A percentile compares a stretch with the other conserved stretches of the same genome.
phyloP scores from a whole-genome alignment of 1,140 invertebrate genomes.

The Micrasema longulum region DNA sequence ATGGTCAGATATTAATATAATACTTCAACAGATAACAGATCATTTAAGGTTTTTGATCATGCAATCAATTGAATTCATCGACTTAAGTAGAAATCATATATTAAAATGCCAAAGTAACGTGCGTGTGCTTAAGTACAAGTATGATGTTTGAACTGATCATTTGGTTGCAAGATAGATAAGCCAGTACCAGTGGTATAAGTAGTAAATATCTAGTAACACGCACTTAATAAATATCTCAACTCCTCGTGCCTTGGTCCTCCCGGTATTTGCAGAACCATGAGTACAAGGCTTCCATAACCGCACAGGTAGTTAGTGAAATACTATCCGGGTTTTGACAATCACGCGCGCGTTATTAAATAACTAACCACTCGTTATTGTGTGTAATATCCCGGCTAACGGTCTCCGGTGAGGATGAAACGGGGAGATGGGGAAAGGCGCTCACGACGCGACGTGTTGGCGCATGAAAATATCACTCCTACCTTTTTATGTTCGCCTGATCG shows the following conservation, averaged over 20 bases:
- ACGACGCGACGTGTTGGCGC: conserved; percentile 45
- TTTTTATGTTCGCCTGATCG: conserved; percentile 49
- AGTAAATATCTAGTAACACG: conserved; percentile 28
- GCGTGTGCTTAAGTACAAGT: background rate
- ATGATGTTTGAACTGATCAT: conserved; percentile 30
- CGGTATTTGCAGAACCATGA: conserved; percentile 45
- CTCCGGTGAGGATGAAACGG: conserved; percentile 42
- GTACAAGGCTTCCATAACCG: conserved; percentile 46
- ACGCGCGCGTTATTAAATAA: conserved; percentile 48
- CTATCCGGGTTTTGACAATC: conserved; percentile 54
- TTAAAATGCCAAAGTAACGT: conserved; percentile 35
- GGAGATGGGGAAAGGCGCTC: conserved; percentile 51
- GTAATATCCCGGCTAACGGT: conserved; percentile 42
- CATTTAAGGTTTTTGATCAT: too few relatives aligned
- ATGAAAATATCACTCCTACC: conserved; percentile 50
- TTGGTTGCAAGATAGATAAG: conserved; percentile 24
- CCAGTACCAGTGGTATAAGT: conserved; percentile 11
- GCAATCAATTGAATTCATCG: too few relatives aligned
- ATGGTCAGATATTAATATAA: too few relatives aligned
- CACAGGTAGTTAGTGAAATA: conserved; percentile 45
- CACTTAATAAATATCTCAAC: conserved; percentile 20
- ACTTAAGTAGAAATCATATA: too few relatives aligned
- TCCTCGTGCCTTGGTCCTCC: conserved; percentile 44
- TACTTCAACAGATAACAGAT: too few relatives aligned
- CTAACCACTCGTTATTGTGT: conserved; percentile 41